A percentile compares a stretch with the other conserved stretches of the same genome.
These are phyloP conservation scores for Danio kyathit DNA, from an alignment of 2,797 vertebrate species.

Conservation along the genomic window DNA sequence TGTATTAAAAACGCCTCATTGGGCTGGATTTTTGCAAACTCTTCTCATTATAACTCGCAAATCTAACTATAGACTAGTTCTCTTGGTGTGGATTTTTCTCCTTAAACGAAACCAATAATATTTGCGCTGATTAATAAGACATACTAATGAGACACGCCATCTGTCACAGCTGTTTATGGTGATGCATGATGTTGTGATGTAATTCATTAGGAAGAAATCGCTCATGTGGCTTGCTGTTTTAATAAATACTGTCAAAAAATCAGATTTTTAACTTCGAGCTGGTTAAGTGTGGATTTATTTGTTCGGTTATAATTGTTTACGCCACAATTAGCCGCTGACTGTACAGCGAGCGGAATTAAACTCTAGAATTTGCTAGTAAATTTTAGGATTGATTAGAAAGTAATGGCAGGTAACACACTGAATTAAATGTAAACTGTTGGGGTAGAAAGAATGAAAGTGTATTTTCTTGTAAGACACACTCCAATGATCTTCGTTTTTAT, in stretches of 20 bases:
- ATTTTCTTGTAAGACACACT: neutral
- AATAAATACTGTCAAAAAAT: conserved; percentile 38
- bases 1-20: neutral
- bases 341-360: no score
- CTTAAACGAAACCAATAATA: neutral
- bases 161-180: neutral
- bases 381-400: neutral
- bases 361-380: no score
- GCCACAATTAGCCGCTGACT: neutral
- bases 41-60: neutral
- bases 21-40: neutral
- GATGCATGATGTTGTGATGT: neutral
- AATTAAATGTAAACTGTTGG: neutral
- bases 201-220: neutral
- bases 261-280: conserved; percentile 31
- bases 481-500: neutral
- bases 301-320: neutral
- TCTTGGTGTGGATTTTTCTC: neutral
- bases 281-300: neutral
- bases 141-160: neutral
- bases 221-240: conserved; percentile 28
- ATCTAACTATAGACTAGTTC: neutral
- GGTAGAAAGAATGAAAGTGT: neutral
- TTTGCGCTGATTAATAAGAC: conserved; percentile 2
- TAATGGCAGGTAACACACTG: neutral